Evolutionary conservation across 2,888 invertebrate genomes (phyloP), one percentile per base, ranked within the genome.

Genomic region (Hypselothyrea guttata): DNA sequence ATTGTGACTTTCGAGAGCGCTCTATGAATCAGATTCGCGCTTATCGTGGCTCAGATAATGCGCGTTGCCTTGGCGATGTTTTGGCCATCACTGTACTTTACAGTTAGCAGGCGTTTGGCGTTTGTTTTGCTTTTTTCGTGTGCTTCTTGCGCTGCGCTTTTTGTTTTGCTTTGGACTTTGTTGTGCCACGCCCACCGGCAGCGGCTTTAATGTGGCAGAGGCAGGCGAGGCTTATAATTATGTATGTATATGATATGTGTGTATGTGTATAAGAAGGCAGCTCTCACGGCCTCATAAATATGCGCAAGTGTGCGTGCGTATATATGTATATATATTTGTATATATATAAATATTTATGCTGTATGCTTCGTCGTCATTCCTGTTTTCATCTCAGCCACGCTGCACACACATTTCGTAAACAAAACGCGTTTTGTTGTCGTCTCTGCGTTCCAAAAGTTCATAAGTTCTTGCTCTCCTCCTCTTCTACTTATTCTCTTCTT

Each of bases 341-440:
- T 42, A 47, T 66, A 8, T 48, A 65, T 79, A 76, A 67, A 73
- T 70, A 71, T 77, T 66, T 71, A 74, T 77, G 71, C 61, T 75
- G 58, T 59, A 58, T 63, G 59, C 13, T 51, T 46, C 40, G 31
- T 61, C 59, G 71, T 55, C 59, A 63, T 75, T 71, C 69, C 75
- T 77, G 71, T 78, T 72, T 75, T 76, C 64, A 66, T 61, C 59
- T 61, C 47, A 37, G 59, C 47, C 51, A 63, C 56, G 59, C 72
- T 47, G 44, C 71, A 68, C 81, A 77, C 81, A 73, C 67, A 75
- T 78, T 81, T 81, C 79, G 79, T 81, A 81, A 81, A 81, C 79
- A 81, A 81, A 81, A 79, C 83, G 78, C 78, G 78, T 78, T 71
- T 75, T 78, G 66, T 75, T 76, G 79, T 72, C 72, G 63, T 55